Percentiles rank a stretch among this genome's conserved stretches.
phyloP scores from a whole-genome alignment of 2,113 vertebrate species.

The Grammomys surdaster region DNA sequence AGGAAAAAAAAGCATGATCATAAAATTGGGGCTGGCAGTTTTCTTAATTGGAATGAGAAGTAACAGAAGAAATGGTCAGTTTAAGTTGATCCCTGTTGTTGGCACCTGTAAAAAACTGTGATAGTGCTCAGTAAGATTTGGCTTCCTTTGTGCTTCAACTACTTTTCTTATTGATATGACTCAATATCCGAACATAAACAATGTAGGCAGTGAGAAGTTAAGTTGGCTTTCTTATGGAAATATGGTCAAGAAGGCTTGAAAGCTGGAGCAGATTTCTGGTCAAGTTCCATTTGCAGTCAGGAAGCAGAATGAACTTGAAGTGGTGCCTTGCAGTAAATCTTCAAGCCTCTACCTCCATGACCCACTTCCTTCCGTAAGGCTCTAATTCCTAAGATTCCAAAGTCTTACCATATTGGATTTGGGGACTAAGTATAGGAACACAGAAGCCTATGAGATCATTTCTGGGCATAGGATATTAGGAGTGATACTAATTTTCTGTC shows the following conservation, averaged over 20 bases:
- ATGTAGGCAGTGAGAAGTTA: not conserved
- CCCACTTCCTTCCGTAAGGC: too few relatives aligned
- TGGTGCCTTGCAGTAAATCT: not conserved
- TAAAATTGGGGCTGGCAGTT: too few relatives aligned
- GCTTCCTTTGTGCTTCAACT: not conserved
- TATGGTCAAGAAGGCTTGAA: not conserved
- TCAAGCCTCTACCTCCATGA: not conserved
- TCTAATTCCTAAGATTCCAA: too few relatives aligned
- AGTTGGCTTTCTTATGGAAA: not conserved
- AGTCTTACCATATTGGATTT: not conserved
- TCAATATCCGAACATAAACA: not conserved
- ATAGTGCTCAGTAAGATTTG: not conserved
- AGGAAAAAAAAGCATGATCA: fast-evolving
- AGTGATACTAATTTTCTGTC: not conserved
- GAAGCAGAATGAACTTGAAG: not conserved
- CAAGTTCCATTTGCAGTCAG: not conserved
- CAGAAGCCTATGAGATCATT: too few relatives aligned
- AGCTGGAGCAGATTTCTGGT: not conserved
- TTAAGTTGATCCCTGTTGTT: not conserved
- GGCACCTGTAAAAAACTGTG: fast-evolving
- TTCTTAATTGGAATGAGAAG: not conserved
- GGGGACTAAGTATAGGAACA: not conserved
- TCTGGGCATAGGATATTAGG: fast-evolving
- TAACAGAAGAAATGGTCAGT: not conserved
- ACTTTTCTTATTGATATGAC: not conserved